These are phyloP conservation scores for Crenuchus spilurus DNA, from an alignment of 2,797 vertebrate genomes.

Conservation along the genomic window DNA sequence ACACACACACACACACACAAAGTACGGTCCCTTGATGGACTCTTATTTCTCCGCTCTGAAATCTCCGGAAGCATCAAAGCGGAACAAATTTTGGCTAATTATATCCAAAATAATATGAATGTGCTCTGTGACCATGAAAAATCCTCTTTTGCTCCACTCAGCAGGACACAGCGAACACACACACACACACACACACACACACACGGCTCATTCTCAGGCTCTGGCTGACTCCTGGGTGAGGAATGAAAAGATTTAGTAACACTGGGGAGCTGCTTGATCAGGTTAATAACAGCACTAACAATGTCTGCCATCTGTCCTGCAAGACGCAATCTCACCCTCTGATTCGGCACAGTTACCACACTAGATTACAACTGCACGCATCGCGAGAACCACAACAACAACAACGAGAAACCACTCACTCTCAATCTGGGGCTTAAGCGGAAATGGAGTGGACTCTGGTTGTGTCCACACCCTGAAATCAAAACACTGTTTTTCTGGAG, in stretches of 20 bases:
- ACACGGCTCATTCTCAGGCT: conserved; percentile 19
- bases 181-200: neutral
- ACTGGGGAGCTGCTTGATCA: conserved; percentile 37
- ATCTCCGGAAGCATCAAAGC: conserved; percentile 52
- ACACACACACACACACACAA: conserved; percentile 20
- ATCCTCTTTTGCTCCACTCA: conserved; percentile 46
- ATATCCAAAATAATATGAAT: conserved; percentile 55
- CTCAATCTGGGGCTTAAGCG: neutral
- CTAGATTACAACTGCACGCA: neutral
- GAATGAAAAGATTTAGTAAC: conserved; percentile 38
- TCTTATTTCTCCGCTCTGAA: conserved; percentile 38
- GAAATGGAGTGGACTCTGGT: neutral
- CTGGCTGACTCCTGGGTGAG: conserved; percentile 24
- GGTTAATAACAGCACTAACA: conserved; percentile 33
- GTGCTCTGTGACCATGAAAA: conserved; percentile 52
- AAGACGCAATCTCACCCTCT: conserved; percentile 2
- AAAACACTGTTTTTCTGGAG: no score
- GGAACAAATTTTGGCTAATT: conserved; percentile 60
- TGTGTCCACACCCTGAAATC: neutral
- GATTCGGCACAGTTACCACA: conserved; percentile 1
- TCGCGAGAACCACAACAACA: neutral
- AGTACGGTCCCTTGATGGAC: conserved; percentile 22
- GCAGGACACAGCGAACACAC: conserved; percentile 14
- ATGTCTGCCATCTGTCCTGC: conserved; percentile 41
- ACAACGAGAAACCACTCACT: neutral